Conservation (phyloP, 2,797 vertebrate genomes). For the Alosa sapidissima region DNA sequence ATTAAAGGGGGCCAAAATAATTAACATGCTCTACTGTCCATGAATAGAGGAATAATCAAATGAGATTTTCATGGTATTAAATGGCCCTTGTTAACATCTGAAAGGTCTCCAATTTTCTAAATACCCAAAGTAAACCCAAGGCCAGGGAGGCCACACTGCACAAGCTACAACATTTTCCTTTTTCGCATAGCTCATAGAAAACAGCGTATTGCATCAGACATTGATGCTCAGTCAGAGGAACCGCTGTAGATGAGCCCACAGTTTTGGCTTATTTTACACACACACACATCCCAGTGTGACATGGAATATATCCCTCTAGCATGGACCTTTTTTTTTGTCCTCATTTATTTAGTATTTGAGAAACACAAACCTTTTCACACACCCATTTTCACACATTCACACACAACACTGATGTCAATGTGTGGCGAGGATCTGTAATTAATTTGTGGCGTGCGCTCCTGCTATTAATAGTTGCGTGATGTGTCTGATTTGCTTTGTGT, state of each 20-base stretch:
- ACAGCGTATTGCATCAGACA: neutral
- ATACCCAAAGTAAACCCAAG: neutral
- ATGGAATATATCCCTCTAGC: constrained; percentile 7
- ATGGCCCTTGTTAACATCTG: neutral
- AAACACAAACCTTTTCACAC: constrained; percentile 9
- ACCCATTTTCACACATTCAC: constrained; percentile 37
- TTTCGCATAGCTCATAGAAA: neutral
- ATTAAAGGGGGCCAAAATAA: neutral
- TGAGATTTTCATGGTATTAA: too few relatives aligned
- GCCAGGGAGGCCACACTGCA: neutral
- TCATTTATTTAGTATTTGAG: constrained; percentile 10
- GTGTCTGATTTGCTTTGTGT: constrained; percentile 63
- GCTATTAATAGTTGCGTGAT: constrained; percentile 61
- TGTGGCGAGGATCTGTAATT: constrained; percentile 58
- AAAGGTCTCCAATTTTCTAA: neutral
- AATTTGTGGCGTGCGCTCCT: constrained; percentile 51
- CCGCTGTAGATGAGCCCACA: neutral
- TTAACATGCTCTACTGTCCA: neutral
- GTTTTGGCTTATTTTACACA: neutral
- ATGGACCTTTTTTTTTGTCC: neutral
- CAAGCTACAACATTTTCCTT: neutral
- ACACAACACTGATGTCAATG: constrained; percentile 52
- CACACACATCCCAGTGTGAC: neutral
- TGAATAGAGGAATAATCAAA: neutral
- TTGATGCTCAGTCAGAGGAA: neutral